Conservation (phyloP, 2,888 invertebrate genomes). For the Calliphora vomitoria region DNA sequence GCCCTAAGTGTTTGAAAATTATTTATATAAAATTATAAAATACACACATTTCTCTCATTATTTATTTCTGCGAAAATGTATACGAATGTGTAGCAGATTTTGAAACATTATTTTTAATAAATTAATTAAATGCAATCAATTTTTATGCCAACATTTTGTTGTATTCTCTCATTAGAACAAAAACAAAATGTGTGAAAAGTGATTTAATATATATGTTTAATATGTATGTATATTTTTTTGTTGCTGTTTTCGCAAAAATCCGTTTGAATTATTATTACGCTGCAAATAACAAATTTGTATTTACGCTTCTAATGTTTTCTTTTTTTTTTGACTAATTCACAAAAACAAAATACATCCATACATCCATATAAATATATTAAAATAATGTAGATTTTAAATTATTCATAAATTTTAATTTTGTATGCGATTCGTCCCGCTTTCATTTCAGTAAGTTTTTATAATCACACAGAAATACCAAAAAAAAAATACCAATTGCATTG, state of each 20-base stretch:
- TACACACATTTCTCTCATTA: not conserved
- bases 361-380: not conserved
- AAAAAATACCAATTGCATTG: not conserved
- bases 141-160: not conserved
- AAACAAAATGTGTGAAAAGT: conserved; percentile 4
- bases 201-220: not conserved
- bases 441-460: not conserved
- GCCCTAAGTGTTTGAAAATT: not conserved
- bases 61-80: not conserved
- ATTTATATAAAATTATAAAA: not conserved
- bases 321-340: not conserved
- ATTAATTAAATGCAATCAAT: conserved; percentile 22
- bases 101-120: conserved; percentile 10
- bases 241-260: not conserved
- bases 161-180: not conserved
- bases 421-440: not conserved
- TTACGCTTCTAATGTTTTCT: not conserved
- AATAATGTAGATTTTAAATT: conserved; percentile 29
- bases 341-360: not conserved
- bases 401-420: conserved; percentile 40
- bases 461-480: not conserved
- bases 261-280: conserved; percentile 7
- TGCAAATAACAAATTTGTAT: conserved; percentile 10
- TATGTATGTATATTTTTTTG: too few relatives aligned
- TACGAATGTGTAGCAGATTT: not conserved